Conservation (phyloP, 2,113 vertebrate species). For the Tupaia chinensis region DNA sequence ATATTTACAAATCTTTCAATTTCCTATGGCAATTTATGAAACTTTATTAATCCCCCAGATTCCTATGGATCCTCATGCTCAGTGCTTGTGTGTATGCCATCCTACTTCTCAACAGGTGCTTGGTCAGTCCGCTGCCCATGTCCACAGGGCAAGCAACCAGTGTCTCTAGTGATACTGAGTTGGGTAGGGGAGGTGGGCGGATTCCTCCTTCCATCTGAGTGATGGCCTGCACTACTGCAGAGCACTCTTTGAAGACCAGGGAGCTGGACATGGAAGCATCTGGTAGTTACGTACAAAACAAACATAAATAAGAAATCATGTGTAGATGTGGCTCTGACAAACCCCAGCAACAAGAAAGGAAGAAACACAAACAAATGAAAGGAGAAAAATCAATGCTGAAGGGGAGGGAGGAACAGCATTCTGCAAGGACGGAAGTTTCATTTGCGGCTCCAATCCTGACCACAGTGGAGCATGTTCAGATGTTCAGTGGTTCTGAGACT, state of each 20-base stretch:
- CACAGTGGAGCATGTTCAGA: constrained; percentile 4
- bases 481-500: constrained; percentile 16
- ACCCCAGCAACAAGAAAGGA: constrained; percentile 59
- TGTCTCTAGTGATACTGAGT: neutral
- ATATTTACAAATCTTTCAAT: neutral
- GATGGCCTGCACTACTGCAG: neutral
- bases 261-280: constrained; percentile 58
- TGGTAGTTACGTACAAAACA: constrained; percentile 76
- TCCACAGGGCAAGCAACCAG: neutral
- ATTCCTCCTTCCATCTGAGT: neutral
- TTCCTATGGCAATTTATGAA: neutral
- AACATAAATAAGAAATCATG: constrained; percentile 78
- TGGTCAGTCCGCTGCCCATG: neutral
- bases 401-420: constrained; percentile 38
- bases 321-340: constrained; percentile 67
- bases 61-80: neutral
- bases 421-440: constrained; percentile 56
- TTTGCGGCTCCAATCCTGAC: constrained; percentile 50
- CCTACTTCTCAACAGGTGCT: neutral
- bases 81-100: neutral
- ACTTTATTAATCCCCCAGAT: neutral
- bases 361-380: constrained; percentile 48
- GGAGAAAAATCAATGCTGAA: constrained; percentile 68
- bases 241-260: neutral
- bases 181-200: rapidly evolving